A percentile compares a stretch with the other conserved stretches of the same genome.
These are phyloP conservation scores for Himalopsyche phryganea DNA, from an alignment of 1,140 invertebrate species.

Conservation along the genomic window DNA sequence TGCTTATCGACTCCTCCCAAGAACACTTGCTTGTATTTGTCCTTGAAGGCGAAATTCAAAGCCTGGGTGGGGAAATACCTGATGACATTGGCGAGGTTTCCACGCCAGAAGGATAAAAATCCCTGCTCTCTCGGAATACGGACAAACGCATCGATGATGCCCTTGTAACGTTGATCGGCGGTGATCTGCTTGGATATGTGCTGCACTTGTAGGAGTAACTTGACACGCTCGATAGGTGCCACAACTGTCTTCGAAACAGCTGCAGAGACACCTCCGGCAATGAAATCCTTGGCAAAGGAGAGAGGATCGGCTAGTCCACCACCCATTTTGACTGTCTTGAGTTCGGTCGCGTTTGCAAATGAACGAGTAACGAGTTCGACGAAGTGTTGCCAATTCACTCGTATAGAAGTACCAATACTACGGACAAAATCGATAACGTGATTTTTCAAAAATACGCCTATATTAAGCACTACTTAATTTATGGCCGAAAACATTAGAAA, in stretches of 20 bases:
- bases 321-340: conserved; percentile 48
- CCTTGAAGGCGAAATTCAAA: conserved; percentile 94
- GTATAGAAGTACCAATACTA: too few species aligned
- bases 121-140: conserved; percentile 88
- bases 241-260: conserved; percentile 86
- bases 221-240: conserved; percentile 90
- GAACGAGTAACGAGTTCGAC: conserved; percentile 10
- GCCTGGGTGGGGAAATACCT: conserved; percentile 94
- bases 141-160: conserved; percentile 81
- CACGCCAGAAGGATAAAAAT: conserved; percentile 87
- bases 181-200: conserved; percentile 80
- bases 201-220: conserved; percentile 88
- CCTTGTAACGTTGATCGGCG: conserved; percentile 77
- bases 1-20: conserved; percentile 81
- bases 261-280: conserved; percentile 85
- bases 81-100: conserved; percentile 91
- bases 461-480: too few species aligned
- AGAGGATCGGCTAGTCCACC: conserved; percentile 56
- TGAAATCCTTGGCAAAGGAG: conserved; percentile 73
- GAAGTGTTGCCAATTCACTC: too few species aligned
- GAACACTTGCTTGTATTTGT: conserved; percentile 83
- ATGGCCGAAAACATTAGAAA: too few species aligned
- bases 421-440: too few species aligned
- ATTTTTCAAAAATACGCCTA: too few species aligned
- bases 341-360: conserved; percentile 21